phyloP scores from a whole-genome alignment of 2,797 vertebrate species.

The Microchirus variegatus region DNA sequence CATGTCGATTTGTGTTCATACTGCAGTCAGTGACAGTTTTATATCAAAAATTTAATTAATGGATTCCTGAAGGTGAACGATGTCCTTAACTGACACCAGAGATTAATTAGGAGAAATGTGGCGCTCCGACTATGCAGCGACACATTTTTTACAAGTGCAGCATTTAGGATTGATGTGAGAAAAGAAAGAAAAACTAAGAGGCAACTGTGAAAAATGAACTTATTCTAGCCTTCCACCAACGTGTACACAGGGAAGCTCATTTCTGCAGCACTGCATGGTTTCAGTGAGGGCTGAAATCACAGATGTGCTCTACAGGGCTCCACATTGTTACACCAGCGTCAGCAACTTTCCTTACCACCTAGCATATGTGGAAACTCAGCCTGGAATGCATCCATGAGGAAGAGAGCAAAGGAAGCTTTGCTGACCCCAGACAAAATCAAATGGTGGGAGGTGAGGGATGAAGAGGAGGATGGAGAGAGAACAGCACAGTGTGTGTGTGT shows the following conservation, averaged over 20 bases:
- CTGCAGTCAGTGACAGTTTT: not conserved
- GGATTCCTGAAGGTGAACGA: not conserved
- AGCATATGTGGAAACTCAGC: slow-evolving; percentile 79
- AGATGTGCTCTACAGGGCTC: slow-evolving; percentile 83
- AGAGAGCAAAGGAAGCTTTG: slow-evolving; percentile 73
- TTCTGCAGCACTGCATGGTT: slow-evolving; percentile 60
- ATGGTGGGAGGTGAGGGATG: slow-evolving; percentile 72
- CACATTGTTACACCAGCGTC: slow-evolving; percentile 71
- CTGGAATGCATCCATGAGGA: slow-evolving; percentile 75
- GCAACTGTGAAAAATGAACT: slow-evolving; percentile 47
- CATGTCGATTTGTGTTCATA: not conserved
- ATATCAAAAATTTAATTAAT: not conserved
- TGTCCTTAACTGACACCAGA: not conserved
- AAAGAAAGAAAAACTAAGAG: slow-evolving; percentile 12
- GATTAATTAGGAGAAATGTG: not conserved
- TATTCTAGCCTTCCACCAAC: slow-evolving; percentile 37
- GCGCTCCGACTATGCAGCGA: not conserved
- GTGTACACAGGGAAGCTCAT: slow-evolving; percentile 57
- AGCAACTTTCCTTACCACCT: slow-evolving; percentile 78
- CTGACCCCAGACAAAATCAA: slow-evolving; percentile 79
- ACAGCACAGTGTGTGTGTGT: not conserved
- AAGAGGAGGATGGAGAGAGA: slow-evolving; percentile 48
- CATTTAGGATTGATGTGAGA: slow-evolving; percentile 28
- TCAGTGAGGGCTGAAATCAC: slow-evolving; percentile 73
- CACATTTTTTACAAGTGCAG: slow-evolving; percentile 2